phyloP scores from a whole-genome alignment of 2,888 invertebrate genomes.

The Leucozona laternaria region DNA sequence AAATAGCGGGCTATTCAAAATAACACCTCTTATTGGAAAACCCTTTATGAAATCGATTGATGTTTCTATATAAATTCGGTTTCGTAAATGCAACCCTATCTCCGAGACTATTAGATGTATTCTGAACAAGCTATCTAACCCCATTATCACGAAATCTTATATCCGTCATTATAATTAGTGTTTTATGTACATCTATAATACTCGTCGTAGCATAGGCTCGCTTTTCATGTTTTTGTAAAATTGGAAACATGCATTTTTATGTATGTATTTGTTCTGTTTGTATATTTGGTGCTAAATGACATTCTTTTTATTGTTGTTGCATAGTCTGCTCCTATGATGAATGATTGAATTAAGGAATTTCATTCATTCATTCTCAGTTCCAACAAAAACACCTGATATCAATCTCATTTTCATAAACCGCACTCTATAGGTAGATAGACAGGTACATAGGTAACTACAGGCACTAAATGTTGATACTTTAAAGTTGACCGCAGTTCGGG shows the following conservation, averaged over 20 bases:
- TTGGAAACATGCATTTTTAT: conserved; percentile 54
- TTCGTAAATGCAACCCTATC: background rate
- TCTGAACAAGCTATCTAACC: conserved; percentile 11
- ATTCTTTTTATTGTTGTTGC: background rate
- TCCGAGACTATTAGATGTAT: conserved; percentile 8
- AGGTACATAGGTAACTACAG: background rate
- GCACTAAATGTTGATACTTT: background rate
- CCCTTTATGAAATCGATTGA: no score
- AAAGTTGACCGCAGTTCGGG: conserved; percentile 28
- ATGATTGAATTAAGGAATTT: conserved; percentile 67
- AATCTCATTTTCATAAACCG: conserved; percentile 50
- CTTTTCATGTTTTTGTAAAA: conserved; percentile 1
- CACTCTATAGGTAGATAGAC: background rate
- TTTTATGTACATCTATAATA: background rate
- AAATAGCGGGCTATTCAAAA: no score
- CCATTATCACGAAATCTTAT: conserved; percentile 24
- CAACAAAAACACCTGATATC: conserved; percentile 68
- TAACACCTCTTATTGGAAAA: no score
- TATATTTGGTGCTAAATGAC: conserved; percentile 26
- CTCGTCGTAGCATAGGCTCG: background rate
- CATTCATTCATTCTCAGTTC: conserved; percentile 38
- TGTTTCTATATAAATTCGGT: background rate
- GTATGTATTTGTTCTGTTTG: background rate
- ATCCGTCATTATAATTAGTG: conserved; percentile 22
- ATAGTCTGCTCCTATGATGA: no score